Evolutionary conservation across 2,113 vertebrate species (phyloP).

Genomic region (Scophthalmus maximus): DNA sequence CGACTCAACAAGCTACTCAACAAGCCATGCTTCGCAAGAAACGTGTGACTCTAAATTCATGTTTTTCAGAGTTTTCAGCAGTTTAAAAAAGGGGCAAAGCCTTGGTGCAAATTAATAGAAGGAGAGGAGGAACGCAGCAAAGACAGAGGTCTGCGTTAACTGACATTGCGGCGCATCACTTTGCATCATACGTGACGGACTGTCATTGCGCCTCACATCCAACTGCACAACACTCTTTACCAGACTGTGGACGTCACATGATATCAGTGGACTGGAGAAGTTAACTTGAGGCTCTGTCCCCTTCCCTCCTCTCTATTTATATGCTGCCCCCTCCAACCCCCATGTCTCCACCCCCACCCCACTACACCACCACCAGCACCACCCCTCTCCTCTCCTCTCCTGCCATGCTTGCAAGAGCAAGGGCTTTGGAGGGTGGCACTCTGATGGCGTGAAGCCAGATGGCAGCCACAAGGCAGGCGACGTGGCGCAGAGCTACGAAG

Average conservation of each 20-base stretch:
- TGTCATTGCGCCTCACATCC: constrained; percentile 70
- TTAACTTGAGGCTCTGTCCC: constrained; percentile 68
- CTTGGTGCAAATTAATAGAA: constrained; percentile 17
- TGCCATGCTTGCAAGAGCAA: constrained; percentile 74
- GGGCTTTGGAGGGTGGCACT: constrained; percentile 84
- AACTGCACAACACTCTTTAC: constrained; percentile 60
- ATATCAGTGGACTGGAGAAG: constrained; percentile 75
- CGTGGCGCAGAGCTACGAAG: constrained; percentile 74
- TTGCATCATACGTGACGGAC: constrained; percentile 66
- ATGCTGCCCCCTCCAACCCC: constrained; percentile 13
- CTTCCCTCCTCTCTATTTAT: constrained; percentile 2
- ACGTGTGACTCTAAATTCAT: too few relatives aligned
- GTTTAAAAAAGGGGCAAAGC: constrained; percentile 13
- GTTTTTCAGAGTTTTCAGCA: not conserved
- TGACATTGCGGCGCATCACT: constrained; percentile 64
- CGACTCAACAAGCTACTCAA: too few relatives aligned
- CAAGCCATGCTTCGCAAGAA: too few relatives aligned
- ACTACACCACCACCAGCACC: constrained; percentile 9
- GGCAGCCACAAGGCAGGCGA: constrained; percentile 86
- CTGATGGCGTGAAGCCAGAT: constrained; percentile 86
- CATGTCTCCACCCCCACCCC: constrained; percentile 1
- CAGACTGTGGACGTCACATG: constrained; percentile 78
- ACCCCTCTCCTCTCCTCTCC: constrained; percentile 35
- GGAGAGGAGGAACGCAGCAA: constrained; percentile 16
- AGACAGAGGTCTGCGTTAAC: constrained; percentile 42